Evolutionary conservation across 2,113 vertebrate genomes (phyloP).

Genomic region (Scortum barcoo): DNA sequence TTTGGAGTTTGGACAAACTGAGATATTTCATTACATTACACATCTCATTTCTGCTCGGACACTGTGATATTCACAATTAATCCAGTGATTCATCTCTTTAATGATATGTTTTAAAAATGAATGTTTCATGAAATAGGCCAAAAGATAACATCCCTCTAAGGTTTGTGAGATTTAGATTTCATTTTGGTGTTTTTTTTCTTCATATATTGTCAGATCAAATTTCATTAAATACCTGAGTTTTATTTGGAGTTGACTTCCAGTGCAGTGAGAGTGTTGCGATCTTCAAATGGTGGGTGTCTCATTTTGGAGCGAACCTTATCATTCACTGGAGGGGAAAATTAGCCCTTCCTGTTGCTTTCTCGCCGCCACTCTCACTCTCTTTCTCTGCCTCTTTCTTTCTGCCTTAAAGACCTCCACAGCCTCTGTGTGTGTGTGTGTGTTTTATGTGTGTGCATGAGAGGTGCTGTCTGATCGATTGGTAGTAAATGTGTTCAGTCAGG

Average conservation of each 20-base stretch:
- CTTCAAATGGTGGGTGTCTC: background rate
- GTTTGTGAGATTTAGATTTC: too few relatives aligned
- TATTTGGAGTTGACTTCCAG: background rate
- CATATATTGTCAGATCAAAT: background rate
- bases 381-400: conserved; percentile 2
- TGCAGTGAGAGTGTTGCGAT: background rate
- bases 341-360: conserved; percentile 39
- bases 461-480: conserved; percentile 83
- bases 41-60: too few relatives aligned
- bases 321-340: conserved; percentile 8
- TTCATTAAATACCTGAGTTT: conserved; percentile 7
- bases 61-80: background rate
- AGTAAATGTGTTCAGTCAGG: conserved; percentile 85
- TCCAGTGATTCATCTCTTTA: too few relatives aligned
- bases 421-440: conserved; percentile 32
- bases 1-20: too few relatives aligned
- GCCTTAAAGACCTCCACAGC: conserved; percentile 27
- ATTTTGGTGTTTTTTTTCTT: too few relatives aligned
- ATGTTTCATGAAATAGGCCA: too few relatives aligned
- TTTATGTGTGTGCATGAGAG: conserved; percentile 64
- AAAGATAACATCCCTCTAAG: too few relatives aligned
- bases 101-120: too few relatives aligned
- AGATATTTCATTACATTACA: too few relatives aligned
- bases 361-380: conserved; percentile 14
- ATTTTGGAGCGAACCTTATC: background rate